Evolutionary conservation across 2,113 vertebrate species (phyloP).

Genomic region (Noturus placidus): DNA sequence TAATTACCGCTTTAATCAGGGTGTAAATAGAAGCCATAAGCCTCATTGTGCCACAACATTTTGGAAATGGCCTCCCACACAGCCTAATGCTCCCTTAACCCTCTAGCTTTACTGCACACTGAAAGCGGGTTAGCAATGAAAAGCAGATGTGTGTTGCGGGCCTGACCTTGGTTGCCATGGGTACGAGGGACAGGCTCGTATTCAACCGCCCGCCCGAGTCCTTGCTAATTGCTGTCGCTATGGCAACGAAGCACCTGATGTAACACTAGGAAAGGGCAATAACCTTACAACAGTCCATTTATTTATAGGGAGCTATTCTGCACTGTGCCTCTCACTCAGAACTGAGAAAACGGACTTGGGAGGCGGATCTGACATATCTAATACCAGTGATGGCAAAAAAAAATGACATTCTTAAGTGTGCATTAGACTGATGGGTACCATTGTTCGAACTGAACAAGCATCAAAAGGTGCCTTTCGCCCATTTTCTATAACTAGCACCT

Average conservation of each 20-base stretch:
- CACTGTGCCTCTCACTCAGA: slow-evolving; percentile 42
- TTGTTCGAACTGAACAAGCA: slow-evolving; percentile 21
- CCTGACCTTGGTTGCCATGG: slow-evolving; percentile 70
- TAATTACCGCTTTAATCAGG: slow-evolving; percentile 34
- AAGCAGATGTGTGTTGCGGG: slow-evolving; percentile 61
- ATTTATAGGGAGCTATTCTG: slow-evolving; percentile 59
- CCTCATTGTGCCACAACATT: not conserved
- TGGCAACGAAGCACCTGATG: slow-evolving; percentile 68
- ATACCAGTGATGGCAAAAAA: slow-evolving; percentile 20
- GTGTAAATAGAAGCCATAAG: slow-evolving; percentile 10
- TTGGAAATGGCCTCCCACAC: slow-evolving; percentile 26
- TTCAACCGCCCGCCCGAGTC: slow-evolving; percentile 67
- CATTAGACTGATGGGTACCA: slow-evolving; percentile 26
- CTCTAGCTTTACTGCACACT: slow-evolving; percentile 26
- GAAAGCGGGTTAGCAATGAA: slow-evolving; percentile 45
- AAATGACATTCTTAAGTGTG: not conserved
- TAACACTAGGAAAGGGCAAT: slow-evolving; percentile 66
- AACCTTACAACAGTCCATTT: slow-evolving; percentile 61
- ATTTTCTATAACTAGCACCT: slow-evolving; percentile 40
- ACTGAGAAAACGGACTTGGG: slow-evolving; percentile 32
- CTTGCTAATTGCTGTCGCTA: slow-evolving; percentile 67
- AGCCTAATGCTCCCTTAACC: slow-evolving; percentile 32
- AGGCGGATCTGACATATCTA: slow-evolving; percentile 39
- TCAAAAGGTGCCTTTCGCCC: slow-evolving; percentile 26
- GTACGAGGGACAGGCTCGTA: slow-evolving; percentile 63